These are phyloP conservation scores for Limnephilus marmoratus DNA, from an alignment of 2,888 invertebrate genomes.

Conservation along the genomic window DNA sequence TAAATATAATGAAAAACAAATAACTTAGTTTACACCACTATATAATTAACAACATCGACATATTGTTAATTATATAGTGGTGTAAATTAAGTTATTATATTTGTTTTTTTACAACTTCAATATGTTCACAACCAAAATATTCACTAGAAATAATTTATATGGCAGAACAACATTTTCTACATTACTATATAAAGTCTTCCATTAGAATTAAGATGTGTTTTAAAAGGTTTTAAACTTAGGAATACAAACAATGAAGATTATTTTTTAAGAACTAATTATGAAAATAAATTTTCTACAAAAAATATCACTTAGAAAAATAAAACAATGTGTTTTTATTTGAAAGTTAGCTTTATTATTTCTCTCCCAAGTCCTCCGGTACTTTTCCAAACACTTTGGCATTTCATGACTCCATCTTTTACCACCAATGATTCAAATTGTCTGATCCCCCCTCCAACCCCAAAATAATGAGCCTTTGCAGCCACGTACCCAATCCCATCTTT, in stretches of 20 bases:
- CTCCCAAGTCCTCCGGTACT: conserved; percentile 80
- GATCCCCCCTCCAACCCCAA: conserved; percentile 95
- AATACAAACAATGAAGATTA: not conserved
- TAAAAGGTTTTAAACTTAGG: not conserved
- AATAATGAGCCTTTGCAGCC: conserved; percentile 95
- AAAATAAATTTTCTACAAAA: not conserved
- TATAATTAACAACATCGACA: too few relatives aligned
- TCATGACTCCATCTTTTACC: conserved; percentile 76
- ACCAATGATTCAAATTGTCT: conserved; percentile 85
- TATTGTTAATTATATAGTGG: too few relatives aligned
- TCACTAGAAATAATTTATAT: too few relatives aligned
- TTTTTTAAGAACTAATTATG: not conserved
- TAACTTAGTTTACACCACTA: too few relatives aligned
- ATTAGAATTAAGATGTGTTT: not conserved
- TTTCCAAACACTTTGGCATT: conserved; percentile 80
- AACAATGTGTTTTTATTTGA: conserved; percentile 67
- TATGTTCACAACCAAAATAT: too few relatives aligned
- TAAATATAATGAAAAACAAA: too few relatives aligned
- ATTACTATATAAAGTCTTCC: not conserved
- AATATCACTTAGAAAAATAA: conserved; percentile 25
- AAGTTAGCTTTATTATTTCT: conserved; percentile 79
- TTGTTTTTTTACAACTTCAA: too few relatives aligned
- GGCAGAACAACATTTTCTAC: too few relatives aligned
- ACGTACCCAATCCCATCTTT: conserved; percentile 81
- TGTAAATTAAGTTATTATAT: too few relatives aligned